Conservation (phyloP, 2,797 vertebrate species). For the Thamnophis elegans region DNA sequence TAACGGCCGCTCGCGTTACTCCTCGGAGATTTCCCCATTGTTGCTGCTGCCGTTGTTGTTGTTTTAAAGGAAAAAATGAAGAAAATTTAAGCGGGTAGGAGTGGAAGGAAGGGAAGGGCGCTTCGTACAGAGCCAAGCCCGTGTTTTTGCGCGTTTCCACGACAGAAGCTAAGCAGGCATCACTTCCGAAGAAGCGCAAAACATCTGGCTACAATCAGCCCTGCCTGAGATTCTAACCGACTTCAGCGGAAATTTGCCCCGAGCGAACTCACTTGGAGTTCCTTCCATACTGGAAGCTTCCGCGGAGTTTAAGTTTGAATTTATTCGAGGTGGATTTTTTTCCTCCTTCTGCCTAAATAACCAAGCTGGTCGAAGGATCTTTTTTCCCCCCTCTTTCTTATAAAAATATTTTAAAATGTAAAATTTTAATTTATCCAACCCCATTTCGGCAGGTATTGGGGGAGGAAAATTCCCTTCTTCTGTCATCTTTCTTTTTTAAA, state of each 20-base stretch:
- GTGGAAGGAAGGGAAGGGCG: background rate
- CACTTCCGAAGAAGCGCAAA: background rate
- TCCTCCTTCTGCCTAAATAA: background rate
- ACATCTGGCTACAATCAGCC: background rate
- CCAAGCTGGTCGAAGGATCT: background rate
- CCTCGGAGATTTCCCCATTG: background rate
- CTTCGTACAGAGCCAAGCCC: background rate
- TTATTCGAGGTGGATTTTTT: background rate
- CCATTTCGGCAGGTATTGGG: background rate
- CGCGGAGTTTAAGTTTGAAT: background rate
- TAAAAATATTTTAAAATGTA: background rate
- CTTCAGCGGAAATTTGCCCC: background rate
- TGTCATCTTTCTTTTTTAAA: background rate
- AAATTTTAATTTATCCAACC: background rate
- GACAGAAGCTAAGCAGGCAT: background rate
- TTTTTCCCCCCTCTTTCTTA: background rate
- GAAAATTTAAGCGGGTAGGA: background rate
- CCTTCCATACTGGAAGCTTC: background rate
- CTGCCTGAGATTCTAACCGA: background rate
- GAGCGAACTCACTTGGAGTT: background rate
- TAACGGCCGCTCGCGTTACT: background rate
- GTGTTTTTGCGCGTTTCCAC: background rate
- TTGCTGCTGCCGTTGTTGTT: background rate
- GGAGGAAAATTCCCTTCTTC: background rate
- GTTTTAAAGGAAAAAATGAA: background rate